A percentile compares a stretch with the other conserved stretches of the same genome.
These are phyloP conservation scores for Anthonomus grandis DNA, from an alignment of 1,140 invertebrate species.

Conservation along the genomic window DNA sequence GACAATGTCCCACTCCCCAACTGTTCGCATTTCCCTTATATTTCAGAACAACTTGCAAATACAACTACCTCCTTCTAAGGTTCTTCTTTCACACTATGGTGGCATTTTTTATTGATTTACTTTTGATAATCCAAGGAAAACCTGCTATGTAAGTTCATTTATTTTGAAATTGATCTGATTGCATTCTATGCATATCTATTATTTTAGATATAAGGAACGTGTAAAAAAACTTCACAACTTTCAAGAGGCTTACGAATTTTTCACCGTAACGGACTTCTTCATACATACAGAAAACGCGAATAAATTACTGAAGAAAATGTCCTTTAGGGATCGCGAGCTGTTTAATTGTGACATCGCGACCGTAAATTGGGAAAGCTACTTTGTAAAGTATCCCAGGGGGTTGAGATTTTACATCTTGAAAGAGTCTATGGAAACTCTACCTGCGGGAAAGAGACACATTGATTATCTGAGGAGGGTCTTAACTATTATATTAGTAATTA, in stretches of 20 bases:
- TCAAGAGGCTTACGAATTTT: conserved; percentile 65
- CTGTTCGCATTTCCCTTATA: conserved; percentile 29
- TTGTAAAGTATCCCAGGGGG: conserved; percentile 57
- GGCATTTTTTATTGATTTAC: conserved; percentile 56
- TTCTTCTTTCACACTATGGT: conserved; percentile 58
- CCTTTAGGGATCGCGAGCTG: conserved; percentile 55
- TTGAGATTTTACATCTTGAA: conserved; percentile 58
- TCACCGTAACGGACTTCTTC: conserved; percentile 66
- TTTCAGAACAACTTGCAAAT: conserved; percentile 26
- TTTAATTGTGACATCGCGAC: conserved; percentile 59
- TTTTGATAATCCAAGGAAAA: conserved; percentile 54
- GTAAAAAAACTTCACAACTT: conserved; percentile 73
- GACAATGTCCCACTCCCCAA: conserved; percentile 8
- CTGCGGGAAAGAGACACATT: conserved; percentile 26
- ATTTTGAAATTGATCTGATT: conserved; percentile 3
- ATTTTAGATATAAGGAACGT: conserved; percentile 33
- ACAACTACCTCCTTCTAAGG: conserved; percentile 44
- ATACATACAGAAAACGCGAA: conserved; percentile 67
- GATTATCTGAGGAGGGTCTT: conserved; percentile 7
- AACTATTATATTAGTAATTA: conserved; percentile 4
- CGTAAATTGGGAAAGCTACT: conserved; percentile 60
- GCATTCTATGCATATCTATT: neutral
- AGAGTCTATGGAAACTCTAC: conserved; percentile 54
- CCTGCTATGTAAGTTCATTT: conserved; percentile 54
- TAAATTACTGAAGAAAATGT: conserved; percentile 59